Percentiles rank a stretch among this genome's conserved stretches.
These are phyloP conservation scores for Alexandromys fortis DNA, from an alignment of 2,113 vertebrate genomes.

Conservation along the genomic window DNA sequence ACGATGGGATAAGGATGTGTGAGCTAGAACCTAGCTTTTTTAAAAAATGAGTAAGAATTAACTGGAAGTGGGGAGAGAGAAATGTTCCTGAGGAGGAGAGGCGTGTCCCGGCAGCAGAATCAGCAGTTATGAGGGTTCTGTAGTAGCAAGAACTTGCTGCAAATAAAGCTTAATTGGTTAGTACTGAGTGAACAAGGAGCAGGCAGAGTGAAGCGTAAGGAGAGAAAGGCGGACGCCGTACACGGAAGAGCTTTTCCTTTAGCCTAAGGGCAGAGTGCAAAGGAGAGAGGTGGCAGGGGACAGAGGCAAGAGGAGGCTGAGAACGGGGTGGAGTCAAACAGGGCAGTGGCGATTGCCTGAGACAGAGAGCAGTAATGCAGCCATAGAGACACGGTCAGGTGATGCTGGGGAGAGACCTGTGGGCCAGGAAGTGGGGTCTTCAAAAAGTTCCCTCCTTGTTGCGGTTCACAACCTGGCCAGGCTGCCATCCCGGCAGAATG, in stretches of 20 bases:
- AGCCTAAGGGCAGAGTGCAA: neutral
- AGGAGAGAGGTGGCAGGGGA: neutral
- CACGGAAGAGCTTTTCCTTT: neutral
- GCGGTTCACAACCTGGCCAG: neutral
- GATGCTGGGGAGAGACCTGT: neutral
- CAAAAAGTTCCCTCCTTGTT: neutral
- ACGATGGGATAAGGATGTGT: neutral
- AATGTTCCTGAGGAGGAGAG: neutral
- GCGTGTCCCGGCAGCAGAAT: accelerated
- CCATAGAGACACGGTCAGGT: neutral
- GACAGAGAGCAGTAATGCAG: neutral
- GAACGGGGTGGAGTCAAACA: neutral
- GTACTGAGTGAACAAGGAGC: neutral
- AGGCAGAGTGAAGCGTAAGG: neutral
- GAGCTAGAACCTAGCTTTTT: neutral
- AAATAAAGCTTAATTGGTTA: neutral
- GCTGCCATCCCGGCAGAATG: neutral
- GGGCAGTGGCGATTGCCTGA: neutral
- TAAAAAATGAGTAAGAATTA: neutral
- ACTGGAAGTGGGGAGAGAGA: neutral
- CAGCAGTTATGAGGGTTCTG: neutral
- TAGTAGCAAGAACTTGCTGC: neutral
- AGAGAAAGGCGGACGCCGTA: neutral
- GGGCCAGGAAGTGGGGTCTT: neutral
- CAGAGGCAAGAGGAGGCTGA: neutral